Percentiles rank a stretch among this genome's conserved stretches.
These are phyloP conservation scores for Spondyliosoma cantharus DNA, from an alignment of 2,797 vertebrate species.

Conservation along the genomic window DNA sequence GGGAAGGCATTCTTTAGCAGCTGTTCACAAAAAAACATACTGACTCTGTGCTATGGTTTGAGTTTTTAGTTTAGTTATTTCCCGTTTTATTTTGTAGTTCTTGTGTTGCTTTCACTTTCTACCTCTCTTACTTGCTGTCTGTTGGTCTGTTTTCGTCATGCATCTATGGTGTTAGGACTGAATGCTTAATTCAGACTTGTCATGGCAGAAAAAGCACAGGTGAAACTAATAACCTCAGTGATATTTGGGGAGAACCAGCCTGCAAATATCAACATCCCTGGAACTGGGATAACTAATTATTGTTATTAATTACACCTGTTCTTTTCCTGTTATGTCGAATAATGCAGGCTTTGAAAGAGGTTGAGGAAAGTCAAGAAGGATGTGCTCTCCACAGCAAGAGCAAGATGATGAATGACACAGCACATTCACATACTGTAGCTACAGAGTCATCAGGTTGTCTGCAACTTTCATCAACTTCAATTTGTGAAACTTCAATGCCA, in stretches of 20 bases:
- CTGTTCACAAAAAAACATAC: slow-evolving; percentile 9
- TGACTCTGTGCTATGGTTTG: neutral
- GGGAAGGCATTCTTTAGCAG: slow-evolving; percentile 9
- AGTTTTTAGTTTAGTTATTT: too few relatives aligned
- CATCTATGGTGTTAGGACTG: neutral
- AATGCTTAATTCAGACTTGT: slow-evolving; percentile 1
- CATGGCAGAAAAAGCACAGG: slow-evolving; percentile 11
- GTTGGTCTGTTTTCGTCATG: too few relatives aligned
- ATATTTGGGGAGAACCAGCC: neutral
- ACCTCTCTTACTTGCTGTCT: too few relatives aligned
- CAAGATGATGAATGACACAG: too few relatives aligned
- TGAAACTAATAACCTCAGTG: slow-evolving; percentile 32
- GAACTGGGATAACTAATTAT: slow-evolving; percentile 37
- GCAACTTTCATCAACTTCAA: slow-evolving; percentile 23
- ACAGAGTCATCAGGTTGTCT: slow-evolving; percentile 21
- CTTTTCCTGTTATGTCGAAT: slow-evolving; percentile 7
- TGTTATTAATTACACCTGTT: slow-evolving; percentile 13
- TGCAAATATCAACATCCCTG: slow-evolving; percentile 11
- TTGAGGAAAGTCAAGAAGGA: neutral
- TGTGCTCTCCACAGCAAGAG: neutral
- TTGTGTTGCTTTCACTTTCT: too few relatives aligned
- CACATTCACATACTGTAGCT: too few relatives aligned
- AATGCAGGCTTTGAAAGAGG: neutral
- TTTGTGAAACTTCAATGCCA: slow-evolving; percentile 21
- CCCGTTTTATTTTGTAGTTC: too few relatives aligned